Conservation (phyloP, 2,888 invertebrate species). For the Syritta pipiens region DNA sequence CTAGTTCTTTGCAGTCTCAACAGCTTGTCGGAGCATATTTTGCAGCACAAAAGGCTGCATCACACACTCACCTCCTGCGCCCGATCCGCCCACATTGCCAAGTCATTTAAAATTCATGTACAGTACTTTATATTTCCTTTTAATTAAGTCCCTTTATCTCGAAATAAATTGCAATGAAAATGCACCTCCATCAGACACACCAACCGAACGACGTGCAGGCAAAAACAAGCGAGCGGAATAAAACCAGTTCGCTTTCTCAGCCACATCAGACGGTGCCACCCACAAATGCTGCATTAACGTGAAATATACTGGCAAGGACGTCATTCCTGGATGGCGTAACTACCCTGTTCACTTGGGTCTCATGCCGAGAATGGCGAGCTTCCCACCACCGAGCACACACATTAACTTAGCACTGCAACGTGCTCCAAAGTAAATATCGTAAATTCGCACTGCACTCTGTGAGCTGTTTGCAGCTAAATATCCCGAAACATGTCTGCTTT, state of each 20-base stretch:
- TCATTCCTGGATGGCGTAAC: background rate
- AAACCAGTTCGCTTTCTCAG: conserved; percentile 28
- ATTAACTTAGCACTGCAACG: background rate
- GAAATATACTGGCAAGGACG: conserved; percentile 11
- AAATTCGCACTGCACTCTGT: conserved; percentile 31
- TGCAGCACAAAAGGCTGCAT: too few species aligned
- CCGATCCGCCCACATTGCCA: background rate
- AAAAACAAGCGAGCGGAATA: conserved; percentile 27
- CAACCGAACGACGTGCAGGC: conserved; percentile 1
- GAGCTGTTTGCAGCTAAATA: conserved; percentile 37
- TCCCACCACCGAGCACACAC: background rate
- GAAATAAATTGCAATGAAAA: conserved; percentile 42
- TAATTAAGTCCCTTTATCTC: conserved; percentile 46
- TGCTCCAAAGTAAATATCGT: conserved; percentile 40
- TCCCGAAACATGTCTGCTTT: conserved; percentile 27
- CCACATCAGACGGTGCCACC: conserved; percentile 7
- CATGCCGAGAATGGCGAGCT: background rate
- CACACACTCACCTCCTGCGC: too few species aligned
- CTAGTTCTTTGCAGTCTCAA: too few species aligned
- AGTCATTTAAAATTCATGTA: conserved; percentile 18
- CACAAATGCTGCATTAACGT: conserved; percentile 22
- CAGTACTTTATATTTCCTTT: conserved; percentile 24
- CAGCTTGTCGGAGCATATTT: too few species aligned
- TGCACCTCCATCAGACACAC: background rate
- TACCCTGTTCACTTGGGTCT: conserved; percentile 13